Percentiles rank a stretch among this genome's conserved stretches.
Conservation (phyloP, 2,888 invertebrate genomes). For the Clostera curtula region DNA sequence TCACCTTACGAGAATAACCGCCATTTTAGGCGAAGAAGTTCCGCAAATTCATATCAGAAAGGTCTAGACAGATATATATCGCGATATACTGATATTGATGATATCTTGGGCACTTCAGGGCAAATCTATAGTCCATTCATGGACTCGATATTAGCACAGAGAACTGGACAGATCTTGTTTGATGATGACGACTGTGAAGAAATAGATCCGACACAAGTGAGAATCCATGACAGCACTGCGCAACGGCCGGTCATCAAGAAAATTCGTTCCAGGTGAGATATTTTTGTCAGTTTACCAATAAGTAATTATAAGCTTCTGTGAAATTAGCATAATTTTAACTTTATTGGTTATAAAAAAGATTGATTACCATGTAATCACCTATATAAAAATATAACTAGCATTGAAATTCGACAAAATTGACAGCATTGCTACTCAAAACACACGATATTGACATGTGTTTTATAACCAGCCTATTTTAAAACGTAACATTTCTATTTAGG, state of each 20-base stretch:
- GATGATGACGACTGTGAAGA: constrained; percentile 78
- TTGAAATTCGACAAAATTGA: too few relatives aligned
- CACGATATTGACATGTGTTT: too few relatives aligned
- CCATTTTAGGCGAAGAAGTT: constrained; percentile 36
- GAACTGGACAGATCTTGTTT: constrained; percentile 51
- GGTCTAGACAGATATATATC: constrained; percentile 81
- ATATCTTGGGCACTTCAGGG: constrained; percentile 82
- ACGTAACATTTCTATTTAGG: too few relatives aligned
- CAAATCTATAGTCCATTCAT: constrained; percentile 79
- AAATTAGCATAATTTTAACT: too few relatives aligned
- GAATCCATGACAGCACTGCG: constrained; percentile 85
- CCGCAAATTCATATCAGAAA: constrained; percentile 42
- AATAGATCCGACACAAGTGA: constrained; percentile 85
- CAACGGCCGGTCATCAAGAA: constrained; percentile 81
- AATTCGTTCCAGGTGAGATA: constrained; percentile 70
- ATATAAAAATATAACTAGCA: too few relatives aligned
- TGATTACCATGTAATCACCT: too few relatives aligned
- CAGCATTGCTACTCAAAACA: too few relatives aligned
- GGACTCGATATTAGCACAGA: constrained; percentile 68
- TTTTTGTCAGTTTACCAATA: constrained; percentile 10
- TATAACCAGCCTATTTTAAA: too few relatives aligned
- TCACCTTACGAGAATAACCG: constrained; percentile 84
- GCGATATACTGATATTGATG: constrained; percentile 90
- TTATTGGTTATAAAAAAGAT: too few relatives aligned
- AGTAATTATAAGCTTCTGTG: too few relatives aligned